These are phyloP conservation scores for Phenganax subtilis DNA, from an alignment of 92 coral and sea anemone species.

Conservation along the genomic window DNA sequence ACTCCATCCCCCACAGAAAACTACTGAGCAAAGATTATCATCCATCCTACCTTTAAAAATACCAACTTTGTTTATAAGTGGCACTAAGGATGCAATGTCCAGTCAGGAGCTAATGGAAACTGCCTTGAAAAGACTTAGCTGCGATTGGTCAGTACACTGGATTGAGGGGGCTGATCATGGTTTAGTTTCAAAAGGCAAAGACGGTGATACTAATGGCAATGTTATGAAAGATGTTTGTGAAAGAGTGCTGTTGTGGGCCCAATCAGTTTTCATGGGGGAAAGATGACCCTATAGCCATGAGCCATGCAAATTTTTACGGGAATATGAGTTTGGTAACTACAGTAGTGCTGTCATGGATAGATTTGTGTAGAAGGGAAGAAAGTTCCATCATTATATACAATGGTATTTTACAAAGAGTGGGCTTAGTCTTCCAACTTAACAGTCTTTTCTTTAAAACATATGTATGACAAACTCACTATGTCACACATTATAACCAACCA, in stretches of 20 bases:
- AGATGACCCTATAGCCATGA: constrained; percentile 33
- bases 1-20: constrained; percentile 74
- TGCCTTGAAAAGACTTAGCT: constrained; percentile 68
- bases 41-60: constrained; percentile 74
- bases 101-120: constrained; percentile 76
- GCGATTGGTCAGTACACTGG: constrained; percentile 92
- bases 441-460: too few species aligned
- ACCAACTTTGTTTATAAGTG: constrained; percentile 82
- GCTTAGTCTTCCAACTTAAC: too few species aligned
- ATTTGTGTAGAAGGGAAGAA: too few species aligned
- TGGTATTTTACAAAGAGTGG: too few species aligned
- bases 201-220: constrained; percentile 52
- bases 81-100: constrained; percentile 75
- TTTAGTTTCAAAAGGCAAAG: constrained; percentile 56
- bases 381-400: too few species aligned
- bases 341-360: too few species aligned
- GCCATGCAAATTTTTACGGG: not conserved
- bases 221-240: constrained; percentile 56
- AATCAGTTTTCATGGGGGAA: constrained; percentile 98
- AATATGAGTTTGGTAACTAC: too few species aligned
- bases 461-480: too few species aligned
- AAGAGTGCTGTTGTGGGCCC: constrained; percentile 84
- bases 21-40: constrained; percentile 73
- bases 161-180: constrained; percentile 82
- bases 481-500: too few species aligned